Evolutionary conservation across 2,113 vertebrate species (phyloP).

Genomic region (Anolis carolinensis): DNA sequence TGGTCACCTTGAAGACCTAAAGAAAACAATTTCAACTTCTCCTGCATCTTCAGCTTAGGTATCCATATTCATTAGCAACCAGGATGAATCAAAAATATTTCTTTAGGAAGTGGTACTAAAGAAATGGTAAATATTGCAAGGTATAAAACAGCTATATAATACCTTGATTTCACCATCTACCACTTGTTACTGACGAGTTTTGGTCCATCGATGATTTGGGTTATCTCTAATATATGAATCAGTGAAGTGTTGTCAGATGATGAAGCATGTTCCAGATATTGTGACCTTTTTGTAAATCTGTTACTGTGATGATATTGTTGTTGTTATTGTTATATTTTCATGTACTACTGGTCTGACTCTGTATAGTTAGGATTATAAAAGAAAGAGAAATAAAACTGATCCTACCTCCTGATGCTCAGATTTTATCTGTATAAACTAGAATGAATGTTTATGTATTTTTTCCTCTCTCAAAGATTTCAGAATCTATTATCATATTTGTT

Average conservation of each 20-base stretch:
- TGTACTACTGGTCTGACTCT: background rate
- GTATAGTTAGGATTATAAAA: background rate
- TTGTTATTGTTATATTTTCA: background rate
- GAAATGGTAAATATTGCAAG: background rate
- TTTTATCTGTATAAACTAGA: background rate
- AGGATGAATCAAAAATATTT: background rate
- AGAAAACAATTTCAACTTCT: background rate
- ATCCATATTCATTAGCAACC: background rate
- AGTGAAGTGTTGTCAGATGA: no score
- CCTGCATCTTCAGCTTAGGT: background rate
- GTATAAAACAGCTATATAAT: background rate
- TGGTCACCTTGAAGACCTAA: background rate
- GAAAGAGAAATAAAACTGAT: background rate
- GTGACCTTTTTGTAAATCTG: no score
- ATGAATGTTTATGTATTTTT: background rate
- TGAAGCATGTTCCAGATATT: no score
- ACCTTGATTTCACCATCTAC: background rate
- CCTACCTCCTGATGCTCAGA: background rate
- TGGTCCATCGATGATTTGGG: no score
- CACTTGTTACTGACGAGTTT: no score
- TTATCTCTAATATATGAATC: no score
- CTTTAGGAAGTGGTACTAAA: background rate
- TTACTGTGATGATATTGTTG: background rate
- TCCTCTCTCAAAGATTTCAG: background rate
- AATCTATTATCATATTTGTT: background rate